phyloP scores from a whole-genome alignment of 2,888 invertebrate species.

The Phyllotreta cruciferae region DNA sequence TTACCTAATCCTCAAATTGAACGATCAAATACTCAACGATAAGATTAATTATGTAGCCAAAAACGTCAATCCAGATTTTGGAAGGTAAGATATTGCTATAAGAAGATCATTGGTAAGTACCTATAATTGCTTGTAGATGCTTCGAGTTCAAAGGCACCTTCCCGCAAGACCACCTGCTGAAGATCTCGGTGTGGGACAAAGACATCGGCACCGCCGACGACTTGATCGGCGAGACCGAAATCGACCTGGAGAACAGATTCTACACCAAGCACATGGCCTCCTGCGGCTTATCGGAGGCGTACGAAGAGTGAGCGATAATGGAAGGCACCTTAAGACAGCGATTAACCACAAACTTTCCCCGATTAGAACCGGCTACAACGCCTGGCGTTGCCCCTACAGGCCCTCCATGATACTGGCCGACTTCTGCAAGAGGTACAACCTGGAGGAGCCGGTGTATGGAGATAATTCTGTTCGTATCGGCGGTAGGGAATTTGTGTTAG shows the following conservation, averaged over 20 bases:
- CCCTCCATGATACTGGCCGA: conserved; percentile 77
- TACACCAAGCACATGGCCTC: conserved; percentile 80
- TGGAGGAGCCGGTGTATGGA: conserved; percentile 65
- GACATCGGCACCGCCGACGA: conserved; percentile 75
- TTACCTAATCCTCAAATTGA: conserved; percentile 75
- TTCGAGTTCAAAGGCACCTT: conserved; percentile 77
- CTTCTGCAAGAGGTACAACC: conserved; percentile 72
- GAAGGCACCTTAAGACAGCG: conserved; percentile 1
- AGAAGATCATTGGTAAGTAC: too few relatives aligned
- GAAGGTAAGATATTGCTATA: conserved; percentile 63
- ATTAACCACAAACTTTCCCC: background rate
- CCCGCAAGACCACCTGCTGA: conserved; percentile 77
- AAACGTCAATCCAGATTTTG: conserved; percentile 84
- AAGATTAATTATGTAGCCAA: conserved; percentile 74
- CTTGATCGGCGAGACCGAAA: conserved; percentile 81
- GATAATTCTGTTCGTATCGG: conserved; percentile 65
- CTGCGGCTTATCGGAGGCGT: conserved; percentile 78
- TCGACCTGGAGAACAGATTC: conserved; percentile 88
- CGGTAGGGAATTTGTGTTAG: conserved; percentile 52
- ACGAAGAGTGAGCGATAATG: conserved; percentile 64
- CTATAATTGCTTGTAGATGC: conserved; percentile 66
- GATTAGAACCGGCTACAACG: conserved; percentile 67
- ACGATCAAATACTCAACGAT: conserved; percentile 70
- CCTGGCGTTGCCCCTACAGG: conserved; percentile 78
- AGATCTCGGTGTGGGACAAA: conserved; percentile 78